phyloP scores from a whole-genome alignment of 2,797 vertebrate genomes.

The Eulemur mongoz region DNA sequence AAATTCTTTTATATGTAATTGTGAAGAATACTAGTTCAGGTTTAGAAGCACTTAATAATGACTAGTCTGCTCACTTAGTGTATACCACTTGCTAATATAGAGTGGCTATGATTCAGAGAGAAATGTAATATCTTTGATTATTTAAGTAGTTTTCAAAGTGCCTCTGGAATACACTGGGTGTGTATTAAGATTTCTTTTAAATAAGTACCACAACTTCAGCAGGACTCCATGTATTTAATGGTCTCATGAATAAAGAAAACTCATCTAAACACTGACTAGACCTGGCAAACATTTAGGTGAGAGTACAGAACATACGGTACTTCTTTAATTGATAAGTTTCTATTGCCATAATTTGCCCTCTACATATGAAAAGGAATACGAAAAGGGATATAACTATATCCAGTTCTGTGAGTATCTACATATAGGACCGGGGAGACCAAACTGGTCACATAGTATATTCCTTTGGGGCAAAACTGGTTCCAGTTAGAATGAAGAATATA shows the following conservation, averaged over 20 bases:
- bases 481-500: slow-evolving; percentile 17
- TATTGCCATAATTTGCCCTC: neutral
- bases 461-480: slow-evolving; percentile 50
- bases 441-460: neutral
- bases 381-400: neutral
- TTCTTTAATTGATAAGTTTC: neutral
- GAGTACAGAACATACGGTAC: neutral
- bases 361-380: slow-evolving; percentile 6
- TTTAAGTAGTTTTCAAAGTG: slow-evolving; percentile 38
- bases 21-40: slow-evolving; percentile 20
- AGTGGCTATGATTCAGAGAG: neutral
- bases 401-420: neutral
- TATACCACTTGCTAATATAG: slow-evolving; percentile 9
- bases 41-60: slow-evolving; percentile 43
- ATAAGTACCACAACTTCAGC: neutral
- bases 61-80: slow-evolving; percentile 24
- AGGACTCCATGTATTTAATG: slow-evolving; percentile 14
- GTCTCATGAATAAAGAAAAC: slow-evolving; percentile 30
- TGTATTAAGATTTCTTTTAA: slow-evolving; percentile 23
- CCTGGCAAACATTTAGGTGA: slow-evolving; percentile 10
- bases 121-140: neutral
- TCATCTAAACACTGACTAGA: slow-evolving; percentile 22
- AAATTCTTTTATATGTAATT: neutral
- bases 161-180: neutral
- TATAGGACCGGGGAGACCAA: neutral